Conservation (phyloP, 2,888 invertebrate genomes). For the Petrolisthes manimaculis region DNA sequence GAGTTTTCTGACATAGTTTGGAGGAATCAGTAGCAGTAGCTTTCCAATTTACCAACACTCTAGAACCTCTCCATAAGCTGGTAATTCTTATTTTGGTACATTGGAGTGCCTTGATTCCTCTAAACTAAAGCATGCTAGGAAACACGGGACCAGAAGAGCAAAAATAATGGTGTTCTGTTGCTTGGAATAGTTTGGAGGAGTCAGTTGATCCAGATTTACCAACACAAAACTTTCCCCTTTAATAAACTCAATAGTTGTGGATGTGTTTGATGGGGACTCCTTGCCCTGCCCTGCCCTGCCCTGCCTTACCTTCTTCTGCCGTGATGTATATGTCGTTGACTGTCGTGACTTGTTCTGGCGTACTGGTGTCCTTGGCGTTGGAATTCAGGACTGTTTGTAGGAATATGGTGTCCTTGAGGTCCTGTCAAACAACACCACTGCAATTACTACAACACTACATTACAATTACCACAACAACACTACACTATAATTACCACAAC, state of each 20-base stretch:
- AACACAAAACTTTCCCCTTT: too few species aligned
- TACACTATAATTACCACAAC: not conserved
- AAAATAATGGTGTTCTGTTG: not conserved
- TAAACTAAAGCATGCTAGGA: too few species aligned
- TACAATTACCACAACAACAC: not conserved
- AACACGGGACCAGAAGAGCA: not conserved
- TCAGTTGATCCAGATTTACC: too few species aligned
- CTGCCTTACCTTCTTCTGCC: slow-evolving; percentile 14
- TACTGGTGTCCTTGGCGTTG: not conserved
- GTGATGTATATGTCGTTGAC: slow-evolving; percentile 28
- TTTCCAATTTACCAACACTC: not conserved
- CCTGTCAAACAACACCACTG: not conserved
- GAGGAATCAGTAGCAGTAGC: not conserved
- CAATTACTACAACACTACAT: not conserved
- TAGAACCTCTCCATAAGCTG: not conserved
- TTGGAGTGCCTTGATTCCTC: too few species aligned
- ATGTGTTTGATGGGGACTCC: not conserved
- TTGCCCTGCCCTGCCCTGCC: not conserved
- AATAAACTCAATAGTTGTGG: not conserved
- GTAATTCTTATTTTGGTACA: too few species aligned
- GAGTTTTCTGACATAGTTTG: too few species aligned
- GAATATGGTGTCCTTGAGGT: not conserved
- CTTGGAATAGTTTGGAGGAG: too few species aligned
- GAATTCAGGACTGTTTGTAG: not conserved
- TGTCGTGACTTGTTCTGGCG: not conserved